These are phyloP conservation scores for Lucilia cuprina DNA, from an alignment of 1,140 invertebrate species.

Conservation along the genomic window DNA sequence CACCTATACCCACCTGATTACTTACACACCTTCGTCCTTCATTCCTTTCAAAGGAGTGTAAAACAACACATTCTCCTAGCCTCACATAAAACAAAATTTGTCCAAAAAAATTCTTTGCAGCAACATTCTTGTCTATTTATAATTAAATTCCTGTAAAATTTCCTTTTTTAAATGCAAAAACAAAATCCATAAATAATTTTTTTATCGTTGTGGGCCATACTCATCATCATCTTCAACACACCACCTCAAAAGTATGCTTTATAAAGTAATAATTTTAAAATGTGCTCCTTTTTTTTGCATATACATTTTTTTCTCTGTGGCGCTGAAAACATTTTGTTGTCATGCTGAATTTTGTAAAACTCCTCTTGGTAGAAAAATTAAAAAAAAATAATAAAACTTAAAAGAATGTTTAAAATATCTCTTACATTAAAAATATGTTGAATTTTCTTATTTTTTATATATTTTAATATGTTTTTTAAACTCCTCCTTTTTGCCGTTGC, in stretches of 20 bases:
- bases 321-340: neutral
- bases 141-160: slow-evolving; percentile 1
- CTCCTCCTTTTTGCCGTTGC: neutral
- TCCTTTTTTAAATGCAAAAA: slow-evolving; percentile 1
- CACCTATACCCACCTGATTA: too few relatives aligned
- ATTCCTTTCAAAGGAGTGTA: neutral
- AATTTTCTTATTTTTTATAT: neutral
- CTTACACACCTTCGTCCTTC: neutral
- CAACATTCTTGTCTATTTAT: neutral
- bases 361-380: neutral
- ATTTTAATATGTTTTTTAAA: neutral
- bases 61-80: neutral
- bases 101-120: neutral
- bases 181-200: neutral
- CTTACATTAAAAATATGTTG: neutral
- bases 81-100: neutral
- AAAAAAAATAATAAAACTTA: neutral
- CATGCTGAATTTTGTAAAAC: neutral
- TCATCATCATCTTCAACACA: neutral
- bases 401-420: slow-evolving; percentile 3
- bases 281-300: neutral
- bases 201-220: neutral
- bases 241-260: neutral
- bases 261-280: slow-evolving; percentile 4
- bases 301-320: neutral